These are phyloP conservation scores for Acromyrmex charruanus DNA, from an alignment of 1,140 invertebrate species.

Conservation along the genomic window DNA sequence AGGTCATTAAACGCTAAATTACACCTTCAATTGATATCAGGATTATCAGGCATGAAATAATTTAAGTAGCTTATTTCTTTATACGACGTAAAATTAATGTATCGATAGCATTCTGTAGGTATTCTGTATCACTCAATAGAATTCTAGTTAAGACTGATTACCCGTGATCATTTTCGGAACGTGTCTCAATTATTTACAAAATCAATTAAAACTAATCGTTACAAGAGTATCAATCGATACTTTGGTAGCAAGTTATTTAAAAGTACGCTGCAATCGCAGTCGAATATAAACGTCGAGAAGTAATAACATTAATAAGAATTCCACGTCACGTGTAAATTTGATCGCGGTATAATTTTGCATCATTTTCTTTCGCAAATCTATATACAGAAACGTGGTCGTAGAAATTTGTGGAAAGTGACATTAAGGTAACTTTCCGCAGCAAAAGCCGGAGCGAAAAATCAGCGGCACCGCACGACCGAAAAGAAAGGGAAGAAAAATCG, in stretches of 20 bases:
- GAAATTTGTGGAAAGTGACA: constrained; percentile 27
- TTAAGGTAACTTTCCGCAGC: constrained; percentile 19
- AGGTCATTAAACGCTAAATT: no score
- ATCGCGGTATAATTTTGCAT: background rate
- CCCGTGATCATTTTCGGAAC: no score
- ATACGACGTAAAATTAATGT: no score
- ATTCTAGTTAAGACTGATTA: background rate
- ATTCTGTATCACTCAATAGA: no score
- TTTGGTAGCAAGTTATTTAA: constrained; percentile 19
- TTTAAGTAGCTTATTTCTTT: no score
- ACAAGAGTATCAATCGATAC: background rate
- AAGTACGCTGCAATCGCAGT: background rate
- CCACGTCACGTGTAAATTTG: background rate
- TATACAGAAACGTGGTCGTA: background rate
- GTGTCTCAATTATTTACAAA: background rate
- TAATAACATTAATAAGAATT: background rate
- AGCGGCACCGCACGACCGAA: background rate
- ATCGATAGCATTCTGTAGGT: no score
- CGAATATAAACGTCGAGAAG: background rate
- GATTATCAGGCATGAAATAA: no score
- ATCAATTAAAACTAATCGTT: background rate
- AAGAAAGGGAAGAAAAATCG: constrained; percentile 56
- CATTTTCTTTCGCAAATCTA: constrained; percentile 6
- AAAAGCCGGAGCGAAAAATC: constrained; percentile 57
- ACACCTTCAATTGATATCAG: no score